Evolutionary conservation across 2,113 vertebrate genomes (phyloP).

Genomic region (Microtus ochrogaster): DNA sequence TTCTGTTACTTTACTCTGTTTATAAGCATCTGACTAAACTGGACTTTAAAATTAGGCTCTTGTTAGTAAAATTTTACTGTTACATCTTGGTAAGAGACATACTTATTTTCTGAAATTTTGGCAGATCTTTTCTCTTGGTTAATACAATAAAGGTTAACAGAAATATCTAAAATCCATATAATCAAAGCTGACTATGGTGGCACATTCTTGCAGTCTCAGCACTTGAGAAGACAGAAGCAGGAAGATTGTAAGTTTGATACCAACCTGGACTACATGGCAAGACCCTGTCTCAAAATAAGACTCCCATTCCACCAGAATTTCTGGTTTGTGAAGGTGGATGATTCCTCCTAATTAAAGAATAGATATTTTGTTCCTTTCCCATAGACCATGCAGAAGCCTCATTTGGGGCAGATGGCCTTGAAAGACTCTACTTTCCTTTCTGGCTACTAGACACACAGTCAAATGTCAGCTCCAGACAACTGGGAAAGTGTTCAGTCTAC

Average conservation of each 20-base stretch:
- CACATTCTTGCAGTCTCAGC: neutral
- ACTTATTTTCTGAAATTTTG: neutral
- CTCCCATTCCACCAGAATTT: neutral
- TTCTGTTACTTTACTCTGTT: neutral
- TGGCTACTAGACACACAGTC: neutral
- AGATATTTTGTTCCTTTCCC: neutral
- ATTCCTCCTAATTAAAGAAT: neutral
- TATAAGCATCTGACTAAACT: neutral
- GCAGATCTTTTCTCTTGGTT: conserved; percentile 21
- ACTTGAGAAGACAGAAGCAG: neutral
- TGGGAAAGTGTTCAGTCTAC: neutral
- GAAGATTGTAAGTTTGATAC: neutral
- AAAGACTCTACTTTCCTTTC: neutral
- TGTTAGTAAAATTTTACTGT: conserved; percentile 16
- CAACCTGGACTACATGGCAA: neutral
- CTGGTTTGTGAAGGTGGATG: neutral
- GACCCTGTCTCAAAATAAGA: neutral
- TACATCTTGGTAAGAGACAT: neutral
- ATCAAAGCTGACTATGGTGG: neutral
- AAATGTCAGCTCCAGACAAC: neutral
- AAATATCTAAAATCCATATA: neutral
- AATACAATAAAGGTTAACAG: neutral
- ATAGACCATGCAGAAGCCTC: neutral
- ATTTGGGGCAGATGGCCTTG: neutral
- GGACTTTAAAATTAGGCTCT: neutral